A percentile compares a stretch with the other conserved stretches of the same genome.
Evolutionary conservation across 1,140 invertebrate genomes (phyloP).

Genomic region (Procambarus virginalis): DNA sequence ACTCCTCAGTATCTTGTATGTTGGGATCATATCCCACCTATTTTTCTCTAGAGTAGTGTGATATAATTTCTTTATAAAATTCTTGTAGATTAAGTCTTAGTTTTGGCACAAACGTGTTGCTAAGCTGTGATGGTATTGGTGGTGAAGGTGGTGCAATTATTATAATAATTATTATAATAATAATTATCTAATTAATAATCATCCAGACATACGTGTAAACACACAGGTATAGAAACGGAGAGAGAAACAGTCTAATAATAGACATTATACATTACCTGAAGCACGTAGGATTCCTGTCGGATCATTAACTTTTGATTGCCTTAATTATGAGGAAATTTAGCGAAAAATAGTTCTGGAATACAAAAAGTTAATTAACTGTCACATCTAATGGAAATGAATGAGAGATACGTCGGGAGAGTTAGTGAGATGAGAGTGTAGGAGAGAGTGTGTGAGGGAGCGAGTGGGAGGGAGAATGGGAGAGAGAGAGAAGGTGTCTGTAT

Average conservation of each 20-base stretch:
- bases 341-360: neutral
- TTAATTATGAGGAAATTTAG: slow-evolving; percentile 13
- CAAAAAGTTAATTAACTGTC: slow-evolving; percentile 8
- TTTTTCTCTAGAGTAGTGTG: too few species aligned
- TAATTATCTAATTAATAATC: too few species aligned
- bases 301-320: neutral
- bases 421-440: neutral
- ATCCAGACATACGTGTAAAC: too few species aligned
- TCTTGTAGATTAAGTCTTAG: too few species aligned
- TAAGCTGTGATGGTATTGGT: too few species aligned
- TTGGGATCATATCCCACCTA: too few species aligned
- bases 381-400: neutral
- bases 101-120: too few species aligned
- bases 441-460: neutral
- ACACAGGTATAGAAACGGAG: neutral
- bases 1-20: too few species aligned
- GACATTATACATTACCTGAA: neutral
- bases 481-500: neutral
- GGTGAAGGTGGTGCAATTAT: too few species aligned
- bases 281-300: neutral
- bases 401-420: neutral
- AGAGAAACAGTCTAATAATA: neutral
- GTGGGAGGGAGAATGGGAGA: neutral
- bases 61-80: too few species aligned
- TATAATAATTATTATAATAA: too few species aligned